Conservation (phyloP, 2,888 invertebrate species). For the Dryocosmus kuriphilus region DNA sequence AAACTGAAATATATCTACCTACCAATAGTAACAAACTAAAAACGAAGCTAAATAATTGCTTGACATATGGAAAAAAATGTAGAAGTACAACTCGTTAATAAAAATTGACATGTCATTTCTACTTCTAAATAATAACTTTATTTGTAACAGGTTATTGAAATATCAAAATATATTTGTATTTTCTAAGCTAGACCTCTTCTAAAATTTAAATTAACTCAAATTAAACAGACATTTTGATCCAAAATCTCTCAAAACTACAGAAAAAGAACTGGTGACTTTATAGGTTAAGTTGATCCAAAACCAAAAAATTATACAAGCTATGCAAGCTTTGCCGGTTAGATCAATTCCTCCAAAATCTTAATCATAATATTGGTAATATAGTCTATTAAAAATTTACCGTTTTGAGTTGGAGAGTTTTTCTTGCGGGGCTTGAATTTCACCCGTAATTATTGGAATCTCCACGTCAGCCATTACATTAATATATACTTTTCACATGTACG, state of each 20-base stretch:
- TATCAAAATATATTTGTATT: neutral
- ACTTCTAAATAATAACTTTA: neutral
- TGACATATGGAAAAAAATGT: conserved; percentile 15
- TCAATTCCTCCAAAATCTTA: neutral
- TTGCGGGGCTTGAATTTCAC: conserved; percentile 66
- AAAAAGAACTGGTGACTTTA: neutral
- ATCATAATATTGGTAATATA: neutral
- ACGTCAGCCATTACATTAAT: conserved; percentile 64
- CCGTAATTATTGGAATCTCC: conserved; percentile 68
- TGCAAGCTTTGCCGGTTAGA: neutral
- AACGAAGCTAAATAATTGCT: conserved; percentile 10
- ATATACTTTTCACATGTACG: conserved; percentile 1
- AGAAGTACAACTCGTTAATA: neutral
- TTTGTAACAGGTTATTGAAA: neutral
- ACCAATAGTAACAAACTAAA: neutral
- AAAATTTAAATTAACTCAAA: neutral
- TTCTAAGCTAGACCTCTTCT: neutral
- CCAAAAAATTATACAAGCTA: neutral
- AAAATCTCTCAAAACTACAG: neutral
- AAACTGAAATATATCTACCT: no score
- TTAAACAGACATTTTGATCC: neutral
- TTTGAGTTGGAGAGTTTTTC: conserved; percentile 56
- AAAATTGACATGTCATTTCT: neutral
- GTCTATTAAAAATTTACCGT: conserved; percentile 55
- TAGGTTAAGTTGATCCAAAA: neutral